Conservation (phyloP, 2,888 invertebrate species). For the Tanaodytes sp. region DNA sequence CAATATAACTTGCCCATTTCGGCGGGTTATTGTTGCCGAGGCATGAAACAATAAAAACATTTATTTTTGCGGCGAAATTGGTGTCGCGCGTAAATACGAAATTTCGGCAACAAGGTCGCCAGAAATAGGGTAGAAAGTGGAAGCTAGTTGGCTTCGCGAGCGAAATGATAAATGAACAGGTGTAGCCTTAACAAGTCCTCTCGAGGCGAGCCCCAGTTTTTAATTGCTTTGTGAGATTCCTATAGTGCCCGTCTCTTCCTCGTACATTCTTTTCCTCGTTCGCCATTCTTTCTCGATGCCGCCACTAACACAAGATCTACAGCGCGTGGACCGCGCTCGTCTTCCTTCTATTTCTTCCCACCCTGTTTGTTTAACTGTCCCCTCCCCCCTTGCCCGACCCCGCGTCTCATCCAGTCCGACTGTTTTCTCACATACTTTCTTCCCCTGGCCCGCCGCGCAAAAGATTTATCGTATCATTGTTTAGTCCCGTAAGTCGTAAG, state of each 20-base stretch:
- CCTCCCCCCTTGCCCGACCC: constrained; percentile 38
- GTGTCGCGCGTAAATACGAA: constrained; percentile 35
- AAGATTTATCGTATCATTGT: constrained; percentile 71
- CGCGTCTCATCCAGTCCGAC: constrained; percentile 44
- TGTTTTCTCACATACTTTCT: constrained; percentile 58
- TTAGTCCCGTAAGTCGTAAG: constrained; percentile 63
- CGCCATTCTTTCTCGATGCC: constrained; percentile 43
- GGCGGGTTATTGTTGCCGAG: too few species aligned
- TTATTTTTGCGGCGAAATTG: constrained; percentile 33
- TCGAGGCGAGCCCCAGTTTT: constrained; percentile 60
- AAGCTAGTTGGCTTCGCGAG: constrained; percentile 58
- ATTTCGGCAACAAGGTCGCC: constrained; percentile 44
- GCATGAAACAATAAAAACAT: background rate
- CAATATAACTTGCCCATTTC: too few species aligned
- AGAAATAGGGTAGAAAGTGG: constrained; percentile 41
- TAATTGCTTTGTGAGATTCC: constrained; percentile 54
- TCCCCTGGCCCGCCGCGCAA: constrained; percentile 34
- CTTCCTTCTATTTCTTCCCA: constrained; percentile 59
- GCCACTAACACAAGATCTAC: constrained; percentile 52
- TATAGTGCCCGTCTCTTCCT: constrained; percentile 44
- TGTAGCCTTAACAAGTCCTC: constrained; percentile 68
- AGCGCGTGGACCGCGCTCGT: constrained; percentile 54
- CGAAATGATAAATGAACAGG: constrained; percentile 69
- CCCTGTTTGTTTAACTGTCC: constrained; percentile 51
- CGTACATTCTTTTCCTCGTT: constrained; percentile 47